Conservation (phyloP, 2,888 invertebrate species). For the Rotaria macrura region DNA sequence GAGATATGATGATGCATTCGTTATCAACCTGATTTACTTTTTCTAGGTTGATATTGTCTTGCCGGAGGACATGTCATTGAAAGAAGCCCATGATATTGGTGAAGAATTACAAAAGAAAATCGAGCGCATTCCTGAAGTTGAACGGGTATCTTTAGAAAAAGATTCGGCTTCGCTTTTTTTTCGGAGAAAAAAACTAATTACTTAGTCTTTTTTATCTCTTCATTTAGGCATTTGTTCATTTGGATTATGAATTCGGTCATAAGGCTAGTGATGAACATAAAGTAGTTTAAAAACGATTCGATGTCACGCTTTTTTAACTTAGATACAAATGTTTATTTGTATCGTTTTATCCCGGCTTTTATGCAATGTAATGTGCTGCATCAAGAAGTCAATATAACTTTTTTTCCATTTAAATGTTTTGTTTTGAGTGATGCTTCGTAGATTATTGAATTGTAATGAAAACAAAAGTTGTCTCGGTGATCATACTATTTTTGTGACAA, state of each 20-base stretch:
- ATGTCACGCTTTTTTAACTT: neutral
- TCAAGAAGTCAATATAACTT: neutral
- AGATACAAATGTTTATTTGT: neutral
- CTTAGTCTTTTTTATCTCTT: neutral
- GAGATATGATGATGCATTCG: constrained; percentile 37
- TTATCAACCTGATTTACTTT: neutral
- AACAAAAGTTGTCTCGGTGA: neutral
- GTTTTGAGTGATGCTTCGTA: neutral
- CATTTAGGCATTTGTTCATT: constrained; percentile 51
- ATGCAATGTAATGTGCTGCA: neutral
- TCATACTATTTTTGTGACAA: neutral
- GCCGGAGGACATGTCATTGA: constrained; percentile 49
- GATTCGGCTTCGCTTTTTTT: neutral
- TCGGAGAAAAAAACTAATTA: neutral
- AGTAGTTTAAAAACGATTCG: neutral
- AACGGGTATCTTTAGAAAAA: constrained; percentile 42
- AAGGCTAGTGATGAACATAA: constrained; percentile 10
- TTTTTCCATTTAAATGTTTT: neutral
- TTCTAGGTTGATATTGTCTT: constrained; percentile 46
- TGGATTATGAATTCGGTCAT: constrained; percentile 49
- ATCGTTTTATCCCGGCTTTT: neutral
- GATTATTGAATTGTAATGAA: neutral
- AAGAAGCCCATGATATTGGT: constrained; percentile 52
- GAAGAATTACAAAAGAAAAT: constrained; percentile 52
- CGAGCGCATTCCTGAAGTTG: constrained; percentile 51